Conservation (phyloP, 2,113 vertebrate species). For the Platanista minor region DNA sequence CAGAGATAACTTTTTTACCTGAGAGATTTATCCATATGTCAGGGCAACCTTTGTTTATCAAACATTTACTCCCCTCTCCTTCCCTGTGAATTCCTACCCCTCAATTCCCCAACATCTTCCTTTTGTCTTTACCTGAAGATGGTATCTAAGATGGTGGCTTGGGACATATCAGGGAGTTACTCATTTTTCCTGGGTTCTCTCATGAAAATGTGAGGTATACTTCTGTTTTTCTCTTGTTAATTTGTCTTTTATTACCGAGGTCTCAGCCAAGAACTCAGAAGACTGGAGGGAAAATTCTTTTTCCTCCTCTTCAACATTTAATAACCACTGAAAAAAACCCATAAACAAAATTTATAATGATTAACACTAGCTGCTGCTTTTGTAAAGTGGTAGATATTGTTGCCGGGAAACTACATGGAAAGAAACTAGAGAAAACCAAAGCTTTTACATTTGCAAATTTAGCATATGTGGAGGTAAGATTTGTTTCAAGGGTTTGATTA, state of each 20-base stretch:
- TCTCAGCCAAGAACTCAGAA: background rate
- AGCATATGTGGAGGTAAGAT: background rate
- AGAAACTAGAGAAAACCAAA: background rate
- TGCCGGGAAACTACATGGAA: slow-evolving; percentile 12
- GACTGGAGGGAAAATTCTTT: background rate
- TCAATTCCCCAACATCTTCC: background rate
- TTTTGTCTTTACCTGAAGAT: background rate
- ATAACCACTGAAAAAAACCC: background rate
- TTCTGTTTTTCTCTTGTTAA: background rate
- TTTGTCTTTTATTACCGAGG: background rate
- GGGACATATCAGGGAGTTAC: background rate
- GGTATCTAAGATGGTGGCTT: background rate
- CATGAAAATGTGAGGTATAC: background rate
- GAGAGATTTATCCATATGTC: background rate
- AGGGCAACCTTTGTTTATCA: background rate
- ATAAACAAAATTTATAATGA: background rate
- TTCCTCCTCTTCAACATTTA: background rate
- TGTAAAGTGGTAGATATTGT: background rate
- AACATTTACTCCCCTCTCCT: background rate
- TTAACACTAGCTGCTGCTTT: background rate
- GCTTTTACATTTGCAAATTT: background rate
- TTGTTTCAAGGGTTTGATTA: background rate
- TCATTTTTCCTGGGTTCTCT: background rate
- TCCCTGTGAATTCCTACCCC: background rate
- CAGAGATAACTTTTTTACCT: background rate